phyloP scores from a whole-genome alignment of 1,140 invertebrate genomes.

The Achatina immaculata region DNA sequence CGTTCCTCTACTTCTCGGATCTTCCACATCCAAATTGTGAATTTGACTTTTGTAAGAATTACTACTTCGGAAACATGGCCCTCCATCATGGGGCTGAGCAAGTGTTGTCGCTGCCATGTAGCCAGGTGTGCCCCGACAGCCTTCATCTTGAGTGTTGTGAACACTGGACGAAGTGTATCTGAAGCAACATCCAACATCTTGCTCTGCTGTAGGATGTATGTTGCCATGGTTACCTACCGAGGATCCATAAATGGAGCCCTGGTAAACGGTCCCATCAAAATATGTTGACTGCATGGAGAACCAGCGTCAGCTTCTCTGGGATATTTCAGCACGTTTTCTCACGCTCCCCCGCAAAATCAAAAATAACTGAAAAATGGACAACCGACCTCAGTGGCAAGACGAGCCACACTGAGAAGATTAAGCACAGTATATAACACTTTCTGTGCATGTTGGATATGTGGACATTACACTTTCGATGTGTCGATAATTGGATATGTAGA shows the following conservation, averaged over 20 bases:
- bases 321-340: not conserved
- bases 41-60: conserved; percentile 31
- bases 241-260: not conserved
- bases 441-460: not conserved
- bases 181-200: conserved; percentile 1
- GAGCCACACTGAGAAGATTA: not conserved
- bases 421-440: not conserved
- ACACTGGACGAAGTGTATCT: not conserved
- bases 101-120: conserved; percentile 16
- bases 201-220: not conserved
- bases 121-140: conserved; percentile 6
- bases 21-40: not conserved
- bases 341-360: not conserved
- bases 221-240: not conserved
- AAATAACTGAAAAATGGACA: not conserved
- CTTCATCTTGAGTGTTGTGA: not conserved
- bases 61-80: not conserved
- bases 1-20: not conserved
- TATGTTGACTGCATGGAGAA: conserved; percentile 6
- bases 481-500: not conserved
- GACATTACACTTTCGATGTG: not conserved
- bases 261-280: conserved; percentile 14
- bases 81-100: not conserved
- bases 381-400: too few relatives aligned
- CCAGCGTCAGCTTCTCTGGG: not conserved